Conservation (phyloP, 2,797 vertebrate species). For the Myotis pilosus region DNA sequence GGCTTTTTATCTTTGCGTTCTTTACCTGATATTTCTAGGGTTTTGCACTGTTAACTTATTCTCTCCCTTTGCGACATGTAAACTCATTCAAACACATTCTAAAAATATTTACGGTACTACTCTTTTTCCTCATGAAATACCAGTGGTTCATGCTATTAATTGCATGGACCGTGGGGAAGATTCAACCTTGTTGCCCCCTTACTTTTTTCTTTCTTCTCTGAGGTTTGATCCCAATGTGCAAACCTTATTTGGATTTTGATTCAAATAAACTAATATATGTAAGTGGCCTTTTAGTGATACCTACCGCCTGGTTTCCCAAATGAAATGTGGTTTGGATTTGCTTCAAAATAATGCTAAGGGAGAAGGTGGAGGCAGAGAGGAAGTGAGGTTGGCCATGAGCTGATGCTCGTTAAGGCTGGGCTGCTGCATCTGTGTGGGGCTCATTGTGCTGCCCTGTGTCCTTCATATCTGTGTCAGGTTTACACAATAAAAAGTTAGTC, state of each 20-base stretch:
- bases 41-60: not conserved
- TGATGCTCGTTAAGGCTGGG: not conserved
- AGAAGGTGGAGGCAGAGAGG: not conserved
- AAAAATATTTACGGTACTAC: not conserved
- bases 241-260: not conserved
- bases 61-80: not conserved
- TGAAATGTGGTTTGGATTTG: not conserved
- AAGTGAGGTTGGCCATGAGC: not conserved
- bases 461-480: not conserved
- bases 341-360: not conserved
- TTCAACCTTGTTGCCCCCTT: not conserved
- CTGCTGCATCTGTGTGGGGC: accelerated
- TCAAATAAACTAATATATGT: not conserved
- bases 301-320: not conserved
- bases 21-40: not conserved
- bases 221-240: not conserved
- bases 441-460: not conserved
- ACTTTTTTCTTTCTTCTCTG: not conserved
- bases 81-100: not conserved
- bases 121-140: not conserved
- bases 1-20: not conserved
- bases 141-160: not conserved
- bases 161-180: not conserved
- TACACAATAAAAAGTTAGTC: not conserved
- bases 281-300: not conserved